phyloP scores from a whole-genome alignment of 2,797 vertebrate species.

The Helostoma temminkii region DNA sequence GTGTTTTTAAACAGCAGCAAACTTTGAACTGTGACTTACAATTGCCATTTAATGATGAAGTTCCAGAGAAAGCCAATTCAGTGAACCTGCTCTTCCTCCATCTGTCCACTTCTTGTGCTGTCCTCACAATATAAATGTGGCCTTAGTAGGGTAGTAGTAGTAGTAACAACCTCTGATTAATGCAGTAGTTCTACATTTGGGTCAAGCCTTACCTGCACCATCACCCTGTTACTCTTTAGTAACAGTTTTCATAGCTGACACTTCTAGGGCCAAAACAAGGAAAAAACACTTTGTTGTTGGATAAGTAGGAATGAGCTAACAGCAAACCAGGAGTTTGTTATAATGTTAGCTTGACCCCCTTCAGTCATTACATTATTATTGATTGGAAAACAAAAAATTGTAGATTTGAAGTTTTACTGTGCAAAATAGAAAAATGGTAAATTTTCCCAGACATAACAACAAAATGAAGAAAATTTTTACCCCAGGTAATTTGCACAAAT shows the following conservation, averaged over 20 bases:
- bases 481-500: not conserved
- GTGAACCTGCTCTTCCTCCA: constrained; percentile 6
- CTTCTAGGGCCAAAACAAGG: not conserved
- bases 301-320: not conserved
- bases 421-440: too few relatives aligned
- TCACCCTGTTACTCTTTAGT: not conserved
- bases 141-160: not conserved
- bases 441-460: too few relatives aligned
- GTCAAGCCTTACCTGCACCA: not conserved
- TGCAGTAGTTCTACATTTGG: not conserved
- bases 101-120: constrained; percentile 2
- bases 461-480: not conserved
- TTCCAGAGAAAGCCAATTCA: constrained; percentile 24
- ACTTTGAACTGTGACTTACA: constrained; percentile 18
- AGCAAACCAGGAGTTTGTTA: too few relatives aligned
- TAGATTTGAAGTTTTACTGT: too few relatives aligned
- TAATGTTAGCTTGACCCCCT: too few relatives aligned
- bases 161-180: not conserved
- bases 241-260: not conserved
- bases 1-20: constrained; percentile 4
- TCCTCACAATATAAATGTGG: constrained; percentile 6
- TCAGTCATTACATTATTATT: too few relatives aligned
- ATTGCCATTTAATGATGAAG: constrained; percentile 25
- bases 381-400: too few relatives aligned
- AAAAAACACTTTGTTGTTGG: not conserved